Evolutionary conservation across 2,113 vertebrate species (phyloP).

Genomic region (Lates calcarifer): DNA sequence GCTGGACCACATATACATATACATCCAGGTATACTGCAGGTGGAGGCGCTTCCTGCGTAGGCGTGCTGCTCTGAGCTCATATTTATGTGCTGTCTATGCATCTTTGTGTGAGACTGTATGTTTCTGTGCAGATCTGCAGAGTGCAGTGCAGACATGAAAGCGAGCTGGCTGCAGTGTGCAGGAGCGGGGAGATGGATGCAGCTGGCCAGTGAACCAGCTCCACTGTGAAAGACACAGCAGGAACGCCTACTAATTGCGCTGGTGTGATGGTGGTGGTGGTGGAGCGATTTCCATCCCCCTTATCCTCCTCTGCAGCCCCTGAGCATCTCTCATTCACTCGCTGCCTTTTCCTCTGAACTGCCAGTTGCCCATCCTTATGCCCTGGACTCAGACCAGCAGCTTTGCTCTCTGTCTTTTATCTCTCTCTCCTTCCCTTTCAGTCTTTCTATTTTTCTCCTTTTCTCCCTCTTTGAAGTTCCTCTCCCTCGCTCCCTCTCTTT

Average conservation of each 20-base stretch:
- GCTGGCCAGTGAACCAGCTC: slow-evolving; percentile 72
- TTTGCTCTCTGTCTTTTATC: slow-evolving; percentile 49
- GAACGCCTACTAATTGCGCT: slow-evolving; percentile 77
- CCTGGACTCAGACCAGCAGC: slow-evolving; percentile 63
- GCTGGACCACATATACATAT: neutral
- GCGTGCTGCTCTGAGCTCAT: neutral
- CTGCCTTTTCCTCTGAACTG: slow-evolving; percentile 53
- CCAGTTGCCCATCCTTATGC: slow-evolving; percentile 55
- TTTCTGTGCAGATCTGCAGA: slow-evolving; percentile 53
- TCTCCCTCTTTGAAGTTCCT: slow-evolving; percentile 26
- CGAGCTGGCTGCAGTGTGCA: slow-evolving; percentile 62
- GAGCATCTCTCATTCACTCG: slow-evolving; percentile 29
- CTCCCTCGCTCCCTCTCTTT: slow-evolving; percentile 24
- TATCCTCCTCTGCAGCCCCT: slow-evolving; percentile 60
- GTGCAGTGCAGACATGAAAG: slow-evolving; percentile 64
- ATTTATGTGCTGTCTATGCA: neutral
- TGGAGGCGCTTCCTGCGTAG: neutral
- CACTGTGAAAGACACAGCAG: slow-evolving; percentile 72
- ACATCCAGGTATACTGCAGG: neutral
- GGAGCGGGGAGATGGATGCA: slow-evolving; percentile 64
- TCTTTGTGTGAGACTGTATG: slow-evolving; percentile 3
- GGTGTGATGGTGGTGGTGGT: slow-evolving; percentile 40
- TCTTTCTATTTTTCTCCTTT: neutral
- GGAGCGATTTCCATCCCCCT: slow-evolving; percentile 43
- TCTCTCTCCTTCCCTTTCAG: slow-evolving; percentile 7